Conservation (phyloP, 2,888 invertebrate species). For the Ceratothoa steindachneri region DNA sequence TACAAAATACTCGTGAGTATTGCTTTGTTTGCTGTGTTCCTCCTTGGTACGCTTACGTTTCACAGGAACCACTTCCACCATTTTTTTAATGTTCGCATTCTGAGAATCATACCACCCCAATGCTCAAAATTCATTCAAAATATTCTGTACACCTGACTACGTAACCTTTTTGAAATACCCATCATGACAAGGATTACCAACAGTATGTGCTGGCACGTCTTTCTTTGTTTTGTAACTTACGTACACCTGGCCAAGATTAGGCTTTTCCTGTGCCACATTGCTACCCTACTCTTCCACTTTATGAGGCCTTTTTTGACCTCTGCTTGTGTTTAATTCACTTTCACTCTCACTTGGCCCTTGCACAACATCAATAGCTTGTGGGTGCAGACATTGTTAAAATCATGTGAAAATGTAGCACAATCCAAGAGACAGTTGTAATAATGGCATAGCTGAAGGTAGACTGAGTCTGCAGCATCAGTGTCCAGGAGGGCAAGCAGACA, state of each 20-base stretch:
- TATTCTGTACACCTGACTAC: neutral
- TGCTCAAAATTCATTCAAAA: constrained; percentile 19
- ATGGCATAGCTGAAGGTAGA: too few relatives aligned
- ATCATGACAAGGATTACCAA: constrained; percentile 2
- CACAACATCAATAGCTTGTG: too few relatives aligned
- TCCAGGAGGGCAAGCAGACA: too few relatives aligned
- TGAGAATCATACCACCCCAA: constrained; percentile 16
- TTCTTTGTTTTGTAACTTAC: neutral
- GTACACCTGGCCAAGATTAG: neutral
- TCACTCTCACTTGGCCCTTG: too few relatives aligned
- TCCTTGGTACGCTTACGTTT: constrained; percentile 22
- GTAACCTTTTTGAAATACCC: constrained; percentile 7
- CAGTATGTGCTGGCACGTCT: neutral
- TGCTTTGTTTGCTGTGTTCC: constrained; percentile 1
- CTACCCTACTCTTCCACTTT: constrained; percentile 1
- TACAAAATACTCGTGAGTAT: neutral
- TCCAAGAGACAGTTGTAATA: too few relatives aligned
- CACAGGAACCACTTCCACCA: constrained; percentile 12
- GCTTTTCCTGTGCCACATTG: neutral
- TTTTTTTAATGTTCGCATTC: constrained; percentile 12
- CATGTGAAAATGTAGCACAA: too few relatives aligned
- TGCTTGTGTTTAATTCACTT: too few relatives aligned
- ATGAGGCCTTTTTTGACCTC: neutral
- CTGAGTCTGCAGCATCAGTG: too few relatives aligned
- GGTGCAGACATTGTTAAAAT: too few relatives aligned